Conservation (phyloP, 2,797 vertebrate species). For the Coranthus polyacanthus region DNA sequence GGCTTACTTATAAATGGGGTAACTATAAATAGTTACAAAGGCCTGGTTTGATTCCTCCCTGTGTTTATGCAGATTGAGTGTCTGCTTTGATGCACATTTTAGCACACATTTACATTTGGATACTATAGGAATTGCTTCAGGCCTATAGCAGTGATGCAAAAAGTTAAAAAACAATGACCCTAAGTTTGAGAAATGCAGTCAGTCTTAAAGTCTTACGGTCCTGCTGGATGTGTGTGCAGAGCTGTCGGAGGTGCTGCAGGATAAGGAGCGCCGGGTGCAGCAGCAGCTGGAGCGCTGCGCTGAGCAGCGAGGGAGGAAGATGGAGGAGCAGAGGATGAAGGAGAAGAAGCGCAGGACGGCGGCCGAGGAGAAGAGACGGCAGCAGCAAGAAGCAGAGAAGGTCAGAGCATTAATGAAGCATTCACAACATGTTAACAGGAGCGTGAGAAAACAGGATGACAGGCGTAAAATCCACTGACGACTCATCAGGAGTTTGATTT, state of each 20-base stretch:
- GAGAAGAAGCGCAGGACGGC: conserved; percentile 87
- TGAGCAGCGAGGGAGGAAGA: conserved; percentile 89
- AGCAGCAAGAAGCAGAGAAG: conserved; percentile 90
- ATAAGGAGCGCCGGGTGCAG: conserved; percentile 89
- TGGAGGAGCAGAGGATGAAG: conserved; percentile 90
- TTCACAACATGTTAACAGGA: not conserved
- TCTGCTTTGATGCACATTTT: too few species aligned
- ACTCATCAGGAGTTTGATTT: too few species aligned
- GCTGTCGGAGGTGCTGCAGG: conserved; percentile 84
- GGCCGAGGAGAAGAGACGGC: conserved; percentile 89
- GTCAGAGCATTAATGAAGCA: conserved; percentile 75
- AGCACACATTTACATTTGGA: too few species aligned
- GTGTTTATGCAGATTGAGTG: too few species aligned
- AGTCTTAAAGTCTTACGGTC: too few species aligned
- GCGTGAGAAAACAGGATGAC: not conserved
- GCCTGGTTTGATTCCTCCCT: too few species aligned
- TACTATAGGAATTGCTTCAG: too few species aligned
- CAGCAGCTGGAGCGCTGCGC: conserved; percentile 88
- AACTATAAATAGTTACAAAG: too few species aligned
- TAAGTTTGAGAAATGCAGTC: too few species aligned
- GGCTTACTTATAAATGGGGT: too few species aligned
- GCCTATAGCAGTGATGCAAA: too few species aligned
- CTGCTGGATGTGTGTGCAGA: conserved; percentile 73
- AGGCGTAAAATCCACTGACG: not conserved
- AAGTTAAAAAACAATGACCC: too few species aligned